A percentile compares a stretch with the other conserved stretches of the same genome.
phyloP scores from a whole-genome alignment of 2,888 invertebrate genomes.

The Apotomis betuletana region DNA sequence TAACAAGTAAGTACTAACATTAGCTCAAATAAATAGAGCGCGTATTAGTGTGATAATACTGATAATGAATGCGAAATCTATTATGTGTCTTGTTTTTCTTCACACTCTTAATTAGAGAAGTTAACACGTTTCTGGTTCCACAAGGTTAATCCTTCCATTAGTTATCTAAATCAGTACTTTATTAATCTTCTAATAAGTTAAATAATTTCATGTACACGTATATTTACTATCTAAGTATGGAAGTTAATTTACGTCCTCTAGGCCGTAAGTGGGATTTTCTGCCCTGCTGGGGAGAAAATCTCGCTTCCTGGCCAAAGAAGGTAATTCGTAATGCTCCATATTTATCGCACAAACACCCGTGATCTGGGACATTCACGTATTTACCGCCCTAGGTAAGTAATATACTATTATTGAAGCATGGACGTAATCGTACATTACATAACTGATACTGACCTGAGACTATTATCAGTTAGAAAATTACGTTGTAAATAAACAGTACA shows the following conservation, averaged over 20 bases:
- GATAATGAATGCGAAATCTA: neutral
- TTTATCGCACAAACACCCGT: too few relatives aligned
- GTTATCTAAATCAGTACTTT: constrained; percentile 18
- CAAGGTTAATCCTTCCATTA: neutral
- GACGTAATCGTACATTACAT: too few relatives aligned
- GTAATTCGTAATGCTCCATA: too few relatives aligned
- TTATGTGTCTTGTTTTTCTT: constrained; percentile 1
- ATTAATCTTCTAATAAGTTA: neutral
- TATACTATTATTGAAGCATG: too few relatives aligned
- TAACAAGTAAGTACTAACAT: neutral
- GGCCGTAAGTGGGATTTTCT: too few relatives aligned
- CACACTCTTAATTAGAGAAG: constrained; percentile 4
- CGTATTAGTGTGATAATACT: neutral
- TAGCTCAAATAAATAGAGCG: neutral
- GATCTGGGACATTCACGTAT: too few relatives aligned
- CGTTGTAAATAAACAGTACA: too few relatives aligned
- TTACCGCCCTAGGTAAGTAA: too few relatives aligned
- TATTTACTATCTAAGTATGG: neutral
- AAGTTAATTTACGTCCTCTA: neutral
- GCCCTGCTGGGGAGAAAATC: too few relatives aligned
- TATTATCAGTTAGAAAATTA: too few relatives aligned
- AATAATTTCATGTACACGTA: neutral
- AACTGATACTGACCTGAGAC: too few relatives aligned
- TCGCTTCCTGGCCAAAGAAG: too few relatives aligned
- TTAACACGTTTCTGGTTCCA: constrained; percentile 1